Percentiles rank a stretch among this genome's conserved stretches.
Conservation (phyloP, 1,140 invertebrate species). For the Drosophila pectinifera region DNA sequence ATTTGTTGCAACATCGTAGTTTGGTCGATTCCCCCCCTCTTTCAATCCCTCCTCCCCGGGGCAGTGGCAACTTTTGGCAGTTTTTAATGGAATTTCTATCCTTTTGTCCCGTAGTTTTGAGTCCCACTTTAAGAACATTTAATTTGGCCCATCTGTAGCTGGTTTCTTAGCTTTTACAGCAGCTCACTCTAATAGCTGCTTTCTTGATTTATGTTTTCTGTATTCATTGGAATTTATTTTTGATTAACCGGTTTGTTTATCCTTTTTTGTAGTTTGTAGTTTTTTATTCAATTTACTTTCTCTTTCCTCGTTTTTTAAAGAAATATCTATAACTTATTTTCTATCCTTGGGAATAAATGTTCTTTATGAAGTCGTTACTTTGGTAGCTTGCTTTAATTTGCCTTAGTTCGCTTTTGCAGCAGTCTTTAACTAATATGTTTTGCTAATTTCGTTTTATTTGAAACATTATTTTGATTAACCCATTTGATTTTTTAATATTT, state of each 20-base stretch:
- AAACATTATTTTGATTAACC: conserved; percentile 26
- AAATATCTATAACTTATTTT: no score
- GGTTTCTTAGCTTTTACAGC: conserved; percentile 48
- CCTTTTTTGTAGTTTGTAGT: not conserved
- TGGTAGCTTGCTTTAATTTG: conserved; percentile 38
- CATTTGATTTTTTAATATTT: conserved; percentile 51
- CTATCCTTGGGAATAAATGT: no score
- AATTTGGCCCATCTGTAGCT: conserved; percentile 21
- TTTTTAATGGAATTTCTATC: conserved; percentile 52
- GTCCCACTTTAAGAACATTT: conserved; percentile 29
- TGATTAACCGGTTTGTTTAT: conserved; percentile 12
- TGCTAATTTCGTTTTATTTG: conserved; percentile 23
- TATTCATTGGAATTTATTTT: conserved; percentile 6
- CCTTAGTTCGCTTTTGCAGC: conserved; percentile 58
- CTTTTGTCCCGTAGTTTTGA: conserved; percentile 23
- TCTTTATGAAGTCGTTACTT: no score
- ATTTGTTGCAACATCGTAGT: conserved; percentile 69
- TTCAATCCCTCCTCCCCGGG: conserved; percentile 11
- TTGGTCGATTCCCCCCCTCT: conserved; percentile 55
- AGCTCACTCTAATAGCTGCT: conserved; percentile 40
- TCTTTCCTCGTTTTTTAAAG: no score
- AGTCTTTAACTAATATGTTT: conserved; percentile 44
- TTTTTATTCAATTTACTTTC: no score
- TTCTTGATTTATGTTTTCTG: conserved; percentile 31
- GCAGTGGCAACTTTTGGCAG: conserved; percentile 31